Percentiles rank a stretch among this genome's conserved stretches.
These are phyloP conservation scores for Odontamblyopus lacepedii DNA, from an alignment of 2,797 vertebrate genomes.

Conservation along the genomic window DNA sequence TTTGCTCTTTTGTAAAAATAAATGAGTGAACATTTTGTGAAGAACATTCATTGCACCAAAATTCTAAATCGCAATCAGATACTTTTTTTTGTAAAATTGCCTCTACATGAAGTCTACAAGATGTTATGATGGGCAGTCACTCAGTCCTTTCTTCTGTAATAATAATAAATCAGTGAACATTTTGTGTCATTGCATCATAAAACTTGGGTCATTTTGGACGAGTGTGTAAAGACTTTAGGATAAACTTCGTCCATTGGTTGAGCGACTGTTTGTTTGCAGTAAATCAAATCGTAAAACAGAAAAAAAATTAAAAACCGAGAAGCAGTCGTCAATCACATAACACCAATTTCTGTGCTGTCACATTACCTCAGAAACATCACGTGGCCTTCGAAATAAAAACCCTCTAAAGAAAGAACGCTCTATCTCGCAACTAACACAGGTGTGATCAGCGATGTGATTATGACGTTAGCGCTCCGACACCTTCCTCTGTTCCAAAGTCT, in stretches of 20 bases:
- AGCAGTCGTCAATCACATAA: constrained; percentile 49
- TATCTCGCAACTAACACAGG: constrained; percentile 54
- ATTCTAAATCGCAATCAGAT: too few relatives aligned
- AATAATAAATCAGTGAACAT: not conserved
- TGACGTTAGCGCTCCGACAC: constrained; percentile 30
- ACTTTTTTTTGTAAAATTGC: not conserved
- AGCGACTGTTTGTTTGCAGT: constrained; percentile 51
- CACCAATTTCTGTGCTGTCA: constrained; percentile 44
- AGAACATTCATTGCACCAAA: constrained; percentile 1
- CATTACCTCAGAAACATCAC: constrained; percentile 44
- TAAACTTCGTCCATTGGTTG: constrained; percentile 10
- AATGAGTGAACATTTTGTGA: not conserved
- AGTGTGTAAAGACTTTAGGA: constrained; percentile 11
- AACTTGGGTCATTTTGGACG: not conserved
- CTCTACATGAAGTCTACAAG: not conserved
- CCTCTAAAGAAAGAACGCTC: constrained; percentile 38
- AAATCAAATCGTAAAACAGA: constrained; percentile 34
- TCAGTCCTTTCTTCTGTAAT: not conserved
- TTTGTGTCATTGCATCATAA: constrained; percentile 10
- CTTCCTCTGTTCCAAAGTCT: constrained; percentile 24
- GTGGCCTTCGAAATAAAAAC: constrained; percentile 32
- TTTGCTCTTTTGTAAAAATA: not conserved
- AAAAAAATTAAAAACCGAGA: constrained; percentile 12
- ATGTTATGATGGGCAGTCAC: not conserved
- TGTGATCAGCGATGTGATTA: constrained; percentile 51